Percentiles rank a stretch among this genome's conserved stretches.
phyloP scores from a whole-genome alignment of 2,888 invertebrate genomes.

The Apodemia hepburni region DNA sequence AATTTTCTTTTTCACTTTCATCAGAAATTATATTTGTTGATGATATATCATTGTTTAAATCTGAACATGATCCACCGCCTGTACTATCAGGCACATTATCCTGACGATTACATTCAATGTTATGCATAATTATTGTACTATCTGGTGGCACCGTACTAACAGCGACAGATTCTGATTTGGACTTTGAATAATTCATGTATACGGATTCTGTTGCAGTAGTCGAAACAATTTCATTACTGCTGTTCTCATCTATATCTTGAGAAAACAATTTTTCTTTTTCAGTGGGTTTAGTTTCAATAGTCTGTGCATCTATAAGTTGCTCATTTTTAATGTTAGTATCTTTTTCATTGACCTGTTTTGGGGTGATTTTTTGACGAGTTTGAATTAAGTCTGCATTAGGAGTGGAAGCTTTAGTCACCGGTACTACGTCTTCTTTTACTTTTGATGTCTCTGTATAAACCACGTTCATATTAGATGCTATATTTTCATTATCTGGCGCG shows the following conservation, averaged over 20 bases:
- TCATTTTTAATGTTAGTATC: neutral
- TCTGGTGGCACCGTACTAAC: neutral
- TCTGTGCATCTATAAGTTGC: neutral
- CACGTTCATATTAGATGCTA: neutral
- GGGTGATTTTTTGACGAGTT: neutral
- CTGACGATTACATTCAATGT: slow-evolving; percentile 1
- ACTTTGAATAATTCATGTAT: neutral
- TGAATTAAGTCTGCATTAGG: neutral
- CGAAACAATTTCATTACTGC: slow-evolving; percentile 3
- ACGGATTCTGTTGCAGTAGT: slow-evolving; percentile 2
- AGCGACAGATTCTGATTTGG: neutral
- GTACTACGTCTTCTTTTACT: neutral
- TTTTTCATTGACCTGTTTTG: neutral
- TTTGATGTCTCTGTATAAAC: neutral
- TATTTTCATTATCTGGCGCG: neutral
- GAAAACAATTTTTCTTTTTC: neutral
- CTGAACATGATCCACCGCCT: slow-evolving; percentile 10
- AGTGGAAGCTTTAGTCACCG: neutral
- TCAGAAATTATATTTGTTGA: slow-evolving; percentile 37
- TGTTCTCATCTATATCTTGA: neutral
- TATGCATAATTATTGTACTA: neutral
- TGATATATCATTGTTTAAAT: slow-evolving; percentile 7
- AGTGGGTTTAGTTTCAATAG: neutral
- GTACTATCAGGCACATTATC: slow-evolving; percentile 18
- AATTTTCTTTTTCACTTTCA: slow-evolving; percentile 30